phyloP scores from a whole-genome alignment of 2,797 vertebrate genomes.

The Siniperca undulata region DNA sequence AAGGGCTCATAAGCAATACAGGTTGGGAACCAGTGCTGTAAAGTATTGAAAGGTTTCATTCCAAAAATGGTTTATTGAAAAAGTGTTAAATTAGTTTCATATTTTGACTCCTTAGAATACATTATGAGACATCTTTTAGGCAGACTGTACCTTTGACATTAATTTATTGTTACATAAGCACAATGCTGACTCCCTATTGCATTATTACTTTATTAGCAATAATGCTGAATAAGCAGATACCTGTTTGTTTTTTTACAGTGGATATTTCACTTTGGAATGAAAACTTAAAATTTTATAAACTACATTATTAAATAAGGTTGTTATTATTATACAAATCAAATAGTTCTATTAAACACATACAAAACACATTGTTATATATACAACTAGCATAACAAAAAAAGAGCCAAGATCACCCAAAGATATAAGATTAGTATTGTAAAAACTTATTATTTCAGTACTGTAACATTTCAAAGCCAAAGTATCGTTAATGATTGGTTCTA shows the following conservation, averaged over 20 bases:
- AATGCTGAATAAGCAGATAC: background rate
- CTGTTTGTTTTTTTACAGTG: background rate
- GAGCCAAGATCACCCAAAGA: constrained; percentile 7
- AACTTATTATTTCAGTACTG: background rate
- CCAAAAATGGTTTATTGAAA: background rate
- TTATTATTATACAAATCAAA: constrained; percentile 11
- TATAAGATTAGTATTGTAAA: constrained; percentile 4
- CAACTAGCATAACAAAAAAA: constrained; percentile 1
- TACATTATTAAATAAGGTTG: background rate
- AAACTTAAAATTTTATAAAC: constrained; percentile 7
- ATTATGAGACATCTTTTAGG: background rate
- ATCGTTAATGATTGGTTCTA: background rate
- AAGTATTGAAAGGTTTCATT: constrained; percentile 10
- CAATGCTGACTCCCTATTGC: background rate
- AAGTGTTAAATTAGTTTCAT: background rate
- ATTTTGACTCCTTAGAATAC: background rate
- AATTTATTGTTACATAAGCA: background rate
- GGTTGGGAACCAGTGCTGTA: background rate
- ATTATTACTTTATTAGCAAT: background rate
- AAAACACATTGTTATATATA: background rate
- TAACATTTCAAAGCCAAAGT: constrained; percentile 7
- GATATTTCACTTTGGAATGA: constrained; percentile 30
- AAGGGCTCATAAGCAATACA: background rate
- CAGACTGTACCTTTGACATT: constrained; percentile 14
- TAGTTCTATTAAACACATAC: background rate